Evolutionary conservation across 1,140 invertebrate genomes (phyloP), one percentile per base, ranked within the genome.

Genomic region (Sarcophaga peregrina): DNA sequence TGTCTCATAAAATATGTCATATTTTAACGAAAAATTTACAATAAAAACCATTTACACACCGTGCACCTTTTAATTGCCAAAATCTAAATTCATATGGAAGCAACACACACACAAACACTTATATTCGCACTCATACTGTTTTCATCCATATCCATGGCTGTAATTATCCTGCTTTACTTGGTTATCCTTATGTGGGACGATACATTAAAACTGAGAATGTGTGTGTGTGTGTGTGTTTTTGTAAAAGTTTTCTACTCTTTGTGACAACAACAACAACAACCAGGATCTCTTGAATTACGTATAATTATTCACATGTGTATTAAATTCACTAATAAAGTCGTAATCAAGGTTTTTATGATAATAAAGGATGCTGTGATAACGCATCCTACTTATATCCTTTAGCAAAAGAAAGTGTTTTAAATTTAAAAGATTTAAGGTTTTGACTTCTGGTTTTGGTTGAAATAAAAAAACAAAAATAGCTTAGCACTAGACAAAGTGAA

Each of bases 31-130:
- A 68, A 68, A 58, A 20, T 20, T 68, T 68, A 68, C 62, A 68
- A 68, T 68, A 68, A 68, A 68, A 68, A n/a, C 50, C 62, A 68
- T 68, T 68, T 68, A 68, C 62, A 68, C 62, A 68, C 62, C 62
- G 62, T 68, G 62, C 17, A 68, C 62, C 62, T 68, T 68, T 68
- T 68, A 68, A 68, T 68, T 68, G 62, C 62, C 20, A 68, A 20
- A 68, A 25, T 68, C 8, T 17, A 68, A 20, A 8, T 20, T 3
- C 62, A 68, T n/a, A 20, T 58, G 9, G 54, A 11, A 58, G 54
- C 11, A 58, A 13, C 13, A 20, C 20, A 25, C 25, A 37, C 25
- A 37, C 25, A 37, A 37, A 37, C 4, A 37, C 25, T 37, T 4
- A 37, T 37, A 37, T 4, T 37, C 25, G 1, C 4, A 37, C 25